Conservation (phyloP, 2,888 invertebrate species). For the Harpalus rufipes region DNA sequence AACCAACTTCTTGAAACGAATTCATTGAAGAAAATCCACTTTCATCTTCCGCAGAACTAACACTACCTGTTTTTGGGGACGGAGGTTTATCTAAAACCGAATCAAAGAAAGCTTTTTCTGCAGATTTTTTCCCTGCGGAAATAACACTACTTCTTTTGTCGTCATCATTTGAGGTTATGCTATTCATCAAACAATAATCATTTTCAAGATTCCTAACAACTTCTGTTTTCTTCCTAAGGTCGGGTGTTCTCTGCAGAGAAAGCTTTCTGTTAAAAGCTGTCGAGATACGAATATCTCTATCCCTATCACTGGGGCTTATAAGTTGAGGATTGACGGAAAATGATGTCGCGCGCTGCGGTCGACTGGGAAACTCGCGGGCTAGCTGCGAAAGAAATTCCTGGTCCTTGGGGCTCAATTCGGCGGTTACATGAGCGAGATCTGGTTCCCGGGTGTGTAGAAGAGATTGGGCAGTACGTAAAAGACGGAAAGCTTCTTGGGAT, state of each 20-base stretch:
- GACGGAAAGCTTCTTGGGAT: constrained; percentile 83
- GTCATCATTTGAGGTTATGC: constrained; percentile 50
- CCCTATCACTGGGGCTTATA: constrained; percentile 72
- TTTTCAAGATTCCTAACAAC: constrained; percentile 18
- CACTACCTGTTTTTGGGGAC: constrained; percentile 72
- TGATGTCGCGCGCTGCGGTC: constrained; percentile 73
- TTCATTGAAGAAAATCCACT: constrained; percentile 92
- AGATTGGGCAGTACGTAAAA: constrained; percentile 83
- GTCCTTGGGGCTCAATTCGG: constrained; percentile 68
- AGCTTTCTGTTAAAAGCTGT: constrained; percentile 75
- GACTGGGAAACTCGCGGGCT: constrained; percentile 75
- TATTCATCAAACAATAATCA: constrained; percentile 35
- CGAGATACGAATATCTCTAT: constrained; percentile 72
- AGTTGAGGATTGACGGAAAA: constrained; percentile 74
- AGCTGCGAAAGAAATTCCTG: constrained; percentile 75
- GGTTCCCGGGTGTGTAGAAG: constrained; percentile 83
- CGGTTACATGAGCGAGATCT: constrained; percentile 77
- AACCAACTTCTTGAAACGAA: constrained; percentile 89
- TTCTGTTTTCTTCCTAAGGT: constrained; percentile 7
- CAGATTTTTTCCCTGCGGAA: constrained; percentile 53
- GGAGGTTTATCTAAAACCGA: constrained; percentile 69
- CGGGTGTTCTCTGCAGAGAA: constrained; percentile 72
- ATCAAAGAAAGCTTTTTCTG: constrained; percentile 59
- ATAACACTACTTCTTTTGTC: constrained; percentile 58
- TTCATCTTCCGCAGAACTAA: constrained; percentile 84